These are phyloP conservation scores for Microvelia longipes DNA, from an alignment of 1,140 invertebrate species.

Conservation along the genomic window DNA sequence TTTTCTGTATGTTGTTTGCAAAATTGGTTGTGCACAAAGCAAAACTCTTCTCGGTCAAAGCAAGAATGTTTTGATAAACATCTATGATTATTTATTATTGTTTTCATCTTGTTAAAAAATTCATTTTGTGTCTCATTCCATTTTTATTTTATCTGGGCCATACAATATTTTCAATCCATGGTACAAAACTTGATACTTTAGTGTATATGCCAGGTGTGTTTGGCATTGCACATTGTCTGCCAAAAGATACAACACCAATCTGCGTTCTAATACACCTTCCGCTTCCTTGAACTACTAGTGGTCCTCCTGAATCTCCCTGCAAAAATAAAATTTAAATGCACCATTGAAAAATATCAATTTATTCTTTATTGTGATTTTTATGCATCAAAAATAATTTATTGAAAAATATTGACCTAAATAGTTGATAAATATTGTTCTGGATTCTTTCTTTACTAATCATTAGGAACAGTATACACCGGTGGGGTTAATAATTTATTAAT, in stretches of 20 bases:
- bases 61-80: not conserved
- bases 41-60: no score
- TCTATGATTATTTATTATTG: constrained; percentile 2
- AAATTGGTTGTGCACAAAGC: no score
- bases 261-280: constrained; percentile 35
- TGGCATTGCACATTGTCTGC: constrained; percentile 30
- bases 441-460: no score
- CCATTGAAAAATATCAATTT: not conserved
- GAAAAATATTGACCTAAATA: not conserved
- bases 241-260: constrained; percentile 37
- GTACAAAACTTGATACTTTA: constrained; percentile 35
- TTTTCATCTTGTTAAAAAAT: no score
- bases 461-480: no score
- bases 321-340: constrained; percentile 14
- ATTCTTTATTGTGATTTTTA: not conserved
- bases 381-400: not conserved
- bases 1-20: no score
- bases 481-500: no score
- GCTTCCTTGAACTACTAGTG: constrained; percentile 24
- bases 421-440: no score
- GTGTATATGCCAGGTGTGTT: constrained; percentile 38
- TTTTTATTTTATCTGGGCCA: constrained; percentile 17
- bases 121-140: no score
- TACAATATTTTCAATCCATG: constrained; percentile 36
- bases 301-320: constrained; percentile 39